Base-by-base conservation (phyloP, 2,113 vertebrate genomes). In the Apodemus speciosus region DNA sequence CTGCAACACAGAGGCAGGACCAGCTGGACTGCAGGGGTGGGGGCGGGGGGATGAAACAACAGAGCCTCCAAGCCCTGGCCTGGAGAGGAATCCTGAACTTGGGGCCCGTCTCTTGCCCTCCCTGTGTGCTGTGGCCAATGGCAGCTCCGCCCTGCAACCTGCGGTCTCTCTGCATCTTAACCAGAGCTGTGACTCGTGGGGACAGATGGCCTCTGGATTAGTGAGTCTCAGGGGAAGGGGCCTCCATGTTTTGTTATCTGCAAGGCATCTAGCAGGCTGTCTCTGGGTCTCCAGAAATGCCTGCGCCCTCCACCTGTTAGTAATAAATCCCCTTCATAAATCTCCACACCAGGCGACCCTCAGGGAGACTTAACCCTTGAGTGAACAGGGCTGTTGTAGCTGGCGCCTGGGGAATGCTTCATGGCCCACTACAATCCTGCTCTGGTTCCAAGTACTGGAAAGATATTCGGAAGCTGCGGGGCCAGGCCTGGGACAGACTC, bases 131-230 rank as follows among this genome's bases (percentile, higher is more conserved):
- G 10, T 85, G 71, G 58, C 20, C 80, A 30, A 27, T 9, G 32
- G 25, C 51, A n/a, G 51, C 64, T 20, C 66, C 66, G 58, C 30
- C 20, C 30, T 38, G 58, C 6, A 51, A 71, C 18, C 15, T 0
- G 0, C 0, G 0, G 30, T 16, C 89, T 75, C 0, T 0, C 35
- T 46, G 1, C 3, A 3, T 76, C 56, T 83, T 9, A 40, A 35
- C 80, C 88, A 2, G 38, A 46, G 38, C 0, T 0, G 68, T 14
- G 20, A 30, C 87, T 27, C 9, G 1, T 14, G 73, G 25, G 53
- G n/a, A 62, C 46, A 56, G 0, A 38, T 81, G 75, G 89, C 89
- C 72, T 8, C 66, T 14, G 38, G 81, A 85, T 85, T 32, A 71
- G 89, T n/a, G 89, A 68, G 75, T 56, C 93, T 30, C 15, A 0